Percentiles rank a stretch among this genome's conserved stretches.
These are phyloP conservation scores for Prostheceraeus crozeri DNA, from an alignment of 2,888 invertebrate genomes.

Conservation along the genomic window DNA sequence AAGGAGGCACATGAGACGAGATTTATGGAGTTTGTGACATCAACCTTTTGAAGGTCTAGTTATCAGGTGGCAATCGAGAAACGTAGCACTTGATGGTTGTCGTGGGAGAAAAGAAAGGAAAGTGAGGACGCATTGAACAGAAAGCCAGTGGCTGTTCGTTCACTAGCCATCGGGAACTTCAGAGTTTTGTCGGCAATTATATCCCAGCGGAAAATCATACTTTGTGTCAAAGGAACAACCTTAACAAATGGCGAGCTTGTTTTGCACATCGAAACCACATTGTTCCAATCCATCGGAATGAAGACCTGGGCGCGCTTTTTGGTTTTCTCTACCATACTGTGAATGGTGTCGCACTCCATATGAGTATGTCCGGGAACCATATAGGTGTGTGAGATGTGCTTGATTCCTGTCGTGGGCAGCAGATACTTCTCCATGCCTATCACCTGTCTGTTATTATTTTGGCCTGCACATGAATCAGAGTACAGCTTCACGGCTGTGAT, in stretches of 20 bases:
- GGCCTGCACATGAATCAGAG: slow-evolving; percentile 25
- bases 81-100: too few species aligned
- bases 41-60: too few species aligned
- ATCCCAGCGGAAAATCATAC: slow-evolving; percentile 25
- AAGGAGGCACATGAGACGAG: too few species aligned
- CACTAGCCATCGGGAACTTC: too few species aligned
- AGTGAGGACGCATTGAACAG: too few species aligned
- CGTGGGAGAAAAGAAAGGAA: too few species aligned
- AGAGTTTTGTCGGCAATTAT: slow-evolving; percentile 9
- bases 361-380: slow-evolving; percentile 22
- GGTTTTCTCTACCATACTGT: slow-evolving; percentile 19
- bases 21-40: too few species aligned
- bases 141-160: too few species aligned
- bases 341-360: slow-evolving; percentile 18
- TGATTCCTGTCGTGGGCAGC: slow-evolving; percentile 10
- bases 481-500: not conserved
- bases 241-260: slow-evolving; percentile 16
- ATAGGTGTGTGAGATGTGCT: slow-evolving; percentile 13
- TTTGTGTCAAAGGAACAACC: slow-evolving; percentile 13
- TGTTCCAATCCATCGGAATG: slow-evolving; percentile 16
- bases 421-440: slow-evolving; percentile 24
- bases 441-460: slow-evolving; percentile 25
- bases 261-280: slow-evolving; percentile 24
- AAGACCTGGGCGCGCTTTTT: slow-evolving; percentile 15
- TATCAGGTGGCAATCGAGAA: too few species aligned